Evolutionary conservation across 2,113 vertebrate genomes (phyloP), one percentile per base, ranked within the genome.

Genomic region (Lanius ludovicianus): DNA sequence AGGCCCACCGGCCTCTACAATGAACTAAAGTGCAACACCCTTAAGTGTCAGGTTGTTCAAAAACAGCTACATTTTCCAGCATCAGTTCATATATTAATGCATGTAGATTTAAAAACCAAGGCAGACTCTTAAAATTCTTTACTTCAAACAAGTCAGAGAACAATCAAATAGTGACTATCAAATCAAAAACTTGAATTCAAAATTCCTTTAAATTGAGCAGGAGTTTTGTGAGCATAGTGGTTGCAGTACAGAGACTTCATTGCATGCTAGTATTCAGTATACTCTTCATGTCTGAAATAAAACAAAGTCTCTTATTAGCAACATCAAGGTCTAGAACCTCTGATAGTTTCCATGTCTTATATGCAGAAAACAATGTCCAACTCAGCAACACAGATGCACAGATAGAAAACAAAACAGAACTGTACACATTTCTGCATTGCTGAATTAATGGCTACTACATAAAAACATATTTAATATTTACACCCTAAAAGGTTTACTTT

Each of bases 391-490:
- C 19, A 44, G 9, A 17, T 41, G 8, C 15, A 42, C 21, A 46
- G 9, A 18, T 25, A 17, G 67, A 63, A 71, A 79, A 63, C 28
- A 68, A 78, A 65, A 30, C 39, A 71, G n/a, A 76, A 21, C 11
- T 28, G 7, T 19, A 56, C 7, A 10, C 9, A 14, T 74, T 90
- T 78, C 56, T 63, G 9, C 28, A 24, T 8, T 57, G 9, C 8
- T 4, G 1, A 52, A 50, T 82, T 65, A 71, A 37, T 3, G 14
- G 9, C 14, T 85, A 35, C 25, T 30, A 9, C 7, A 9, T 46
- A 63, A 83, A 41, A 90, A 33, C 6, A 15, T 73, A 28, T 41
- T 85, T 75, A 87, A 85, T 77, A 96, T 80, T 93, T 80, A 74
- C 12, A 77, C 15, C 22, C 15, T 39, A 47, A 83, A 85, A 21